Conservation (phyloP, 2,797 vertebrate genomes). For the Sphaeramia orbicularis region DNA sequence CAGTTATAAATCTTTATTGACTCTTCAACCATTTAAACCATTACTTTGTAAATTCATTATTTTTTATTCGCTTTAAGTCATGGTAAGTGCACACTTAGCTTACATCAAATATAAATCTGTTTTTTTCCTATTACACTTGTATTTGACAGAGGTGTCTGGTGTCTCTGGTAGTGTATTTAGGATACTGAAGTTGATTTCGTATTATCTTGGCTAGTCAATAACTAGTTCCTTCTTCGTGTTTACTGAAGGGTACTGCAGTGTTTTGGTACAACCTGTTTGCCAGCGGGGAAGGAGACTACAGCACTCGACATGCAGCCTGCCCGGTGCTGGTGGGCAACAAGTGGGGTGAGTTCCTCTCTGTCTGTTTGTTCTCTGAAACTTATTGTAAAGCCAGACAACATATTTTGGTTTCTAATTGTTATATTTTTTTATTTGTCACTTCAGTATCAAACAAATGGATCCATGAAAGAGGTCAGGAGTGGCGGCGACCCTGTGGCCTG, state of each 20-base stretch:
- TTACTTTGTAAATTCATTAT: no score
- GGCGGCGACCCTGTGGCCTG: slow-evolving; percentile 92
- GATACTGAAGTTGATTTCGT: not conserved
- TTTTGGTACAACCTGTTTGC: slow-evolving; percentile 99
- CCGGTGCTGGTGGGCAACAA: slow-evolving; percentile 98
- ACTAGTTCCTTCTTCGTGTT: slow-evolving; percentile 10
- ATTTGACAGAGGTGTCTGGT: not conserved
- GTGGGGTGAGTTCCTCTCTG: slow-evolving; percentile 90
- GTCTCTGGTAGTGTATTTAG: not conserved
- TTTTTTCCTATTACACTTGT: not conserved
- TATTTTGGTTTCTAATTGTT: not conserved
- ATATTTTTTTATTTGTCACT: slow-evolving; percentile 19
- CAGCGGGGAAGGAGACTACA: slow-evolving; percentile 97
- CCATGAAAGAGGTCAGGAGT: slow-evolving; percentile 98
- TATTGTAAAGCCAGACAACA: not conserved
- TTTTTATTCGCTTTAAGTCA: no score
- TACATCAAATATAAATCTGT: no score
- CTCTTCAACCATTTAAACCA: no score
- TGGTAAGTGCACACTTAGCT: no score
- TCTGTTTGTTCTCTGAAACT: slow-evolving; percentile 3
- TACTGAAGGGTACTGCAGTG: slow-evolving; percentile 91
- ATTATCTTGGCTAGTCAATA: not conserved
- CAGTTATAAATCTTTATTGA: no score
- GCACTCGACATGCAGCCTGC: slow-evolving; percentile 96
- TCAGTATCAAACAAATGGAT: slow-evolving; percentile 99